phyloP scores from a whole-genome alignment of 2,888 invertebrate genomes.

The Anoplius nigerrimus region DNA sequence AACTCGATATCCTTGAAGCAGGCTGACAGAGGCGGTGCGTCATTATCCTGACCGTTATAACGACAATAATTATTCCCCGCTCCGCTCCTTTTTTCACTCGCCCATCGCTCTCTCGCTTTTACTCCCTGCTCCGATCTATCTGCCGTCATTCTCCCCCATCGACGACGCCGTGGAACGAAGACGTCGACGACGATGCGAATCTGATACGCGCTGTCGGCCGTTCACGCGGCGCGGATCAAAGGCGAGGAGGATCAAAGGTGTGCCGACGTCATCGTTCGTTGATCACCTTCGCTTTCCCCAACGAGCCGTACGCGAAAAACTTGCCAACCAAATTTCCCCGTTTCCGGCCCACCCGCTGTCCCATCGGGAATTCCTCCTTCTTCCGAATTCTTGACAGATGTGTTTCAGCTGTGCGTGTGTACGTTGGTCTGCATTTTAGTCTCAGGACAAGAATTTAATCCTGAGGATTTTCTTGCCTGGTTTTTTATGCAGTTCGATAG shows the following conservation, averaged over 20 bases:
- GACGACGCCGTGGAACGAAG: conserved; percentile 13
- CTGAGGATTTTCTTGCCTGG: too few relatives aligned
- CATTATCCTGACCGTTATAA: conserved; percentile 43
- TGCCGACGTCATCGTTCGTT: conserved; percentile 39
- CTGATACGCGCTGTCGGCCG: conserved; percentile 4
- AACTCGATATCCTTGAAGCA: conserved; percentile 51
- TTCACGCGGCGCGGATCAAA: conserved; percentile 37
- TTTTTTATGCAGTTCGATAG: too few relatives aligned
- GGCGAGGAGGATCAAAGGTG: conserved; percentile 43
- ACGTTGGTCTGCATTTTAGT: too few relatives aligned
- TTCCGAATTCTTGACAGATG: too few relatives aligned
- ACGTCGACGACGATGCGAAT: conserved; percentile 11
- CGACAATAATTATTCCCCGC: conserved; percentile 43
- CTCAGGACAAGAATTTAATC: too few relatives aligned
- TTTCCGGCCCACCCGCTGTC: not conserved
- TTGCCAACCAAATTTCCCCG: conserved; percentile 32
- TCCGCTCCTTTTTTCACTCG: not conserved
- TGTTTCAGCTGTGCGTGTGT: too few relatives aligned
- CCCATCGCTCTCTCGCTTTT: not conserved
- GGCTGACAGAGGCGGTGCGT: conserved; percentile 10
- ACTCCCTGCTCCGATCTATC: not conserved
- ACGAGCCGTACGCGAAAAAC: conserved; percentile 25
- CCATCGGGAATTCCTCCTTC: too few relatives aligned
- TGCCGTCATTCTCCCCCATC: not conserved
- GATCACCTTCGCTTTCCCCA: conserved; percentile 25